These are phyloP conservation scores for Drosophila infuscata DNA, from an alignment of 2,888 invertebrate genomes.

Conservation along the genomic window DNA sequence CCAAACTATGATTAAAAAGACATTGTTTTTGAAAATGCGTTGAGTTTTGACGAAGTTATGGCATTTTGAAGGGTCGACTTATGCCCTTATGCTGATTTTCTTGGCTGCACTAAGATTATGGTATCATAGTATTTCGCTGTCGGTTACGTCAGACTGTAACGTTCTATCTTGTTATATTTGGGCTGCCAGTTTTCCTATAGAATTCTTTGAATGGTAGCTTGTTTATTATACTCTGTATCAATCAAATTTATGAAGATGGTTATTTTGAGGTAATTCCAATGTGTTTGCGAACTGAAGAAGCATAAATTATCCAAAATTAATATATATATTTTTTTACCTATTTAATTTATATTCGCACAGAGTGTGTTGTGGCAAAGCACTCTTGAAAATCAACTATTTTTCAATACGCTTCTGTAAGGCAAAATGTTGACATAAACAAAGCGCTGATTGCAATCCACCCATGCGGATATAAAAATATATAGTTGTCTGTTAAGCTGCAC, in stretches of 20 bases:
- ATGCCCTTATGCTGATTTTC: no score
- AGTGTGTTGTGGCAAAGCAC: neutral
- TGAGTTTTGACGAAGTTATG: no score
- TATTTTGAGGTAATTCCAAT: neutral
- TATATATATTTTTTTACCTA: neutral
- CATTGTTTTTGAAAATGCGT: no score
- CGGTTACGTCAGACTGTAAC: no score
- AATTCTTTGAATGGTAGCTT: slow-evolving; percentile 7
- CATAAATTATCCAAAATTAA: neutral
- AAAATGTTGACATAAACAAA: slow-evolving; percentile 57
- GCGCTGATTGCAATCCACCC: slow-evolving; percentile 58
- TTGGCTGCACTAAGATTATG: no score
- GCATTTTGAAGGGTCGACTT: no score
- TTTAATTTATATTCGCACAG: neutral
- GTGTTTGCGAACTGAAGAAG: neutral
- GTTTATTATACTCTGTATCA: neutral
- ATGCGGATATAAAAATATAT: slow-evolving; percentile 9
- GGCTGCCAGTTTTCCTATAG: neutral
- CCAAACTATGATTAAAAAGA: no score
- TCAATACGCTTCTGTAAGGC: neutral
- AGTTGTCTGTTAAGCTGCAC: slow-evolving; percentile 32
- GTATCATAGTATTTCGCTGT: no score
- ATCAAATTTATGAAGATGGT: neutral
- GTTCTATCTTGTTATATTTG: slow-evolving; percentile 8
- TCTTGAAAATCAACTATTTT: neutral